Conservation (phyloP, 2,113 vertebrate genomes). For the Geococcyx californianus region DNA sequence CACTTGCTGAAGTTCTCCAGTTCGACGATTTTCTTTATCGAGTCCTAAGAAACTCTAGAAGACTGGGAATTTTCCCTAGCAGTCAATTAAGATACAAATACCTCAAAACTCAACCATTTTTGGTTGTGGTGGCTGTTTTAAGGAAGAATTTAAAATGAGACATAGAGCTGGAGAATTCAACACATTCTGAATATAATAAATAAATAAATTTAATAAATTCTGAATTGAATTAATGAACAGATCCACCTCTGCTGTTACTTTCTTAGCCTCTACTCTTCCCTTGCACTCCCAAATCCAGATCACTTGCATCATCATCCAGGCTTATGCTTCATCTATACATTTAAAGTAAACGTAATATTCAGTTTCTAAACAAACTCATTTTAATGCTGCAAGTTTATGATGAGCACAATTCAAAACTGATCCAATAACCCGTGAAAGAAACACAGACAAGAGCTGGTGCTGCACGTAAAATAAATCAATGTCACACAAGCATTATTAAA, state of each 20-base stretch:
- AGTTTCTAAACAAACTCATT: background rate
- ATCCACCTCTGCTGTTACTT: background rate
- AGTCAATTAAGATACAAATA: background rate
- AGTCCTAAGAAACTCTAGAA: background rate
- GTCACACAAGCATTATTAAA: background rate
- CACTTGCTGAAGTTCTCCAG: background rate
- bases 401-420: background rate
- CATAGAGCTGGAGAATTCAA: background rate
- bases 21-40: background rate
- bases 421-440: background rate
- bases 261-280: background rate
- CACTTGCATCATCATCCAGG: background rate
- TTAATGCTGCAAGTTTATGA: background rate
- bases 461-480: background rate
- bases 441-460: background rate
- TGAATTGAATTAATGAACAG: too few species aligned
- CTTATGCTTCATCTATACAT: background rate
- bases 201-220: too few species aligned
- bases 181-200: too few species aligned
- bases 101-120: background rate
- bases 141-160: background rate
- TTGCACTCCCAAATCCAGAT: background rate
- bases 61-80: background rate
- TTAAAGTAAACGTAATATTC: background rate
- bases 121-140: background rate